phyloP scores from a whole-genome alignment of 2,113 vertebrate species.

The Australoheros scitulus region DNA sequence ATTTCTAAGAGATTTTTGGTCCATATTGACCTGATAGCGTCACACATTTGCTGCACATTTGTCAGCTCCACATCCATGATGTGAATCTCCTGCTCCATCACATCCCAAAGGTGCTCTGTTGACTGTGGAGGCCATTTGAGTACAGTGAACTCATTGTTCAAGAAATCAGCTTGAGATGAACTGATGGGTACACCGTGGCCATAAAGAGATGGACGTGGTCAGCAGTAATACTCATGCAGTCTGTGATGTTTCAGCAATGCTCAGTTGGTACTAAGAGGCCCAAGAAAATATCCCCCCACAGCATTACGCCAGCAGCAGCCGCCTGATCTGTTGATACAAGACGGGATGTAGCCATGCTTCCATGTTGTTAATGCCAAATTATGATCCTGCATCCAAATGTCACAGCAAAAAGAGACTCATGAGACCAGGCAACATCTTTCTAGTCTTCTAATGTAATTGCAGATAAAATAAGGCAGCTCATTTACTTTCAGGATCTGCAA shows the following conservation, averaged over 20 bases:
- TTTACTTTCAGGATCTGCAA: background rate
- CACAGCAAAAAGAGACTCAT: too few relatives aligned
- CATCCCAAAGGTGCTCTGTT: background rate
- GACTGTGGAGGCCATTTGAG: background rate
- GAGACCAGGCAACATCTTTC: too few relatives aligned
- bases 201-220: background rate
- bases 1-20: background rate
- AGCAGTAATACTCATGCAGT: background rate
- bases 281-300: background rate
- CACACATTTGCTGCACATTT: too few relatives aligned
- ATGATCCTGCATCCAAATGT: too few relatives aligned
- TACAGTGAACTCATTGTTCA: background rate
- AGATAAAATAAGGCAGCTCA: too few relatives aligned
- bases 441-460: too few relatives aligned
- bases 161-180: background rate
- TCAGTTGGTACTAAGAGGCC: background rate
- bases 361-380: too few relatives aligned
- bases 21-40: background rate
- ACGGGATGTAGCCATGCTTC: too few relatives aligned
- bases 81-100: background rate
- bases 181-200: background rate
- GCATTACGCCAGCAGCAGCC: fast-evolving
- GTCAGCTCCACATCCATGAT: too few relatives aligned
- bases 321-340: too few relatives aligned
- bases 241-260: background rate